These are phyloP conservation scores for Galaxea fascicularis DNA, from an alignment of 92 coral and sea anemone genomes.

Conservation along the genomic window DNA sequence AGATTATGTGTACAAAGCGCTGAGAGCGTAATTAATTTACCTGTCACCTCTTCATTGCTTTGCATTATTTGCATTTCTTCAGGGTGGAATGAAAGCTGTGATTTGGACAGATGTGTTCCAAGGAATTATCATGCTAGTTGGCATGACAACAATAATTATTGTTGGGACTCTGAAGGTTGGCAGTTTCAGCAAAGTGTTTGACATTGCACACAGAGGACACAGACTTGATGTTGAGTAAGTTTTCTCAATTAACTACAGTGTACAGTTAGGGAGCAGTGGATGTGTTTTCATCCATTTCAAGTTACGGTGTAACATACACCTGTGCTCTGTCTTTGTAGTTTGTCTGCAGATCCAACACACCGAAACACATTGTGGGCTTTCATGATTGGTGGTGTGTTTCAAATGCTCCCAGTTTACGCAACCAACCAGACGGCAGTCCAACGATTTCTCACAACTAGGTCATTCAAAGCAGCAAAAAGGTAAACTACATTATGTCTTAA, in stretches of 20 bases:
- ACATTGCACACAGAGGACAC: slow-evolving; percentile 57
- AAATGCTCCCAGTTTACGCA: slow-evolving; percentile 79
- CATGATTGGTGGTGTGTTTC: slow-evolving; percentile 69
- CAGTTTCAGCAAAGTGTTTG: slow-evolving; percentile 70
- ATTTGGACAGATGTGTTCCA: slow-evolving; percentile 85
- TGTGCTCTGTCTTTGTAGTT: slow-evolving; percentile 22
- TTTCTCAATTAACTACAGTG: neutral
- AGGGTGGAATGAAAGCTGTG: slow-evolving; percentile 89
- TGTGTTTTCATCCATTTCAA: neutral
- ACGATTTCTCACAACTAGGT: slow-evolving; percentile 67
- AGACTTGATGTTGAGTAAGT: slow-evolving; percentile 75
- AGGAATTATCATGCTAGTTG: slow-evolving; percentile 74
- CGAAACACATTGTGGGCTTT: slow-evolving; percentile 66
- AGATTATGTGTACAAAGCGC: too few species aligned
- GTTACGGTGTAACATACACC: neutral
- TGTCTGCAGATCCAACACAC: slow-evolving; percentile 71
- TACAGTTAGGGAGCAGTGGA: neutral
- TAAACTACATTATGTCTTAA: neutral
- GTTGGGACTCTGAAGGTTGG: slow-evolving; percentile 74
- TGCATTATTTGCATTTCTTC: neutral
- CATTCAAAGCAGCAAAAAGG: slow-evolving; percentile 71
- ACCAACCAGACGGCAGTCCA: slow-evolving; percentile 84
- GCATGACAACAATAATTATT: slow-evolving; percentile 61
- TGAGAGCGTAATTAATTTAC: too few species aligned
- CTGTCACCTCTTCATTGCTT: neutral